phyloP scores from a whole-genome alignment of 1,140 invertebrate genomes.

The Periplaneta americana region DNA sequence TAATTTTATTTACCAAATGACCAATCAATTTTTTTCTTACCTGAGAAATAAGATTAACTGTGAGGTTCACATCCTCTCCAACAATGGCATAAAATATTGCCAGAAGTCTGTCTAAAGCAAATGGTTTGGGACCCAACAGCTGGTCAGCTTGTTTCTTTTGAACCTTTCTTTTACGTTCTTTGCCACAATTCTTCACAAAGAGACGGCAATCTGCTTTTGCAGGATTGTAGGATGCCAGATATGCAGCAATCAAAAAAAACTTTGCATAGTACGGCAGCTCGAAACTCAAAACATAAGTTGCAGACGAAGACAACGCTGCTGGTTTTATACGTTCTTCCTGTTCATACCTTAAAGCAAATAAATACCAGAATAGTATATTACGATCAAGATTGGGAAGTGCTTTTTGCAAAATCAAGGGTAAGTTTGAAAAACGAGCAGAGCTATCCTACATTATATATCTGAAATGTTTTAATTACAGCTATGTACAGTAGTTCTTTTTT shows the following conservation, averaged over 20 bases:
- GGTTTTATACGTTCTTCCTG: constrained; percentile 43
- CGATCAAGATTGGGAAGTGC: neutral
- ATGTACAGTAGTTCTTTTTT: no score
- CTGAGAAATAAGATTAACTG: constrained; percentile 74
- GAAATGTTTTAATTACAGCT: no score
- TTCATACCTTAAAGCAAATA: constrained; percentile 27
- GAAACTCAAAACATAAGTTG: constrained; percentile 51
- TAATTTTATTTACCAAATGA: no score
- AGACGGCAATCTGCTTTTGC: constrained; percentile 76
- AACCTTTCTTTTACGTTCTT: constrained; percentile 50
- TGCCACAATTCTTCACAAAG: constrained; percentile 70
- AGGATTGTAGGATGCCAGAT: constrained; percentile 86
- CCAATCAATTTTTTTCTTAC: constrained; percentile 41
- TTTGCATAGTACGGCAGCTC: constrained; percentile 87
- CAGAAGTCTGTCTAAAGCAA: constrained; percentile 75
- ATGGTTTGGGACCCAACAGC: constrained; percentile 67
- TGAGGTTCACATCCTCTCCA: constrained; percentile 75
- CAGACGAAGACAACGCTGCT: constrained; percentile 23
- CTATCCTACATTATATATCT: no score
- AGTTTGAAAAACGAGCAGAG: no score
- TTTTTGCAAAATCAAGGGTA: no score
- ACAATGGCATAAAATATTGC: constrained; percentile 90
- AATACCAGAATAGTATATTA: constrained; percentile 1
- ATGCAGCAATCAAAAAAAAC: constrained; percentile 81
- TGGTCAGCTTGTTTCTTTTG: constrained; percentile 35